Conservation (phyloP, 2,888 invertebrate genomes). For the Balanococcus diminutus region DNA sequence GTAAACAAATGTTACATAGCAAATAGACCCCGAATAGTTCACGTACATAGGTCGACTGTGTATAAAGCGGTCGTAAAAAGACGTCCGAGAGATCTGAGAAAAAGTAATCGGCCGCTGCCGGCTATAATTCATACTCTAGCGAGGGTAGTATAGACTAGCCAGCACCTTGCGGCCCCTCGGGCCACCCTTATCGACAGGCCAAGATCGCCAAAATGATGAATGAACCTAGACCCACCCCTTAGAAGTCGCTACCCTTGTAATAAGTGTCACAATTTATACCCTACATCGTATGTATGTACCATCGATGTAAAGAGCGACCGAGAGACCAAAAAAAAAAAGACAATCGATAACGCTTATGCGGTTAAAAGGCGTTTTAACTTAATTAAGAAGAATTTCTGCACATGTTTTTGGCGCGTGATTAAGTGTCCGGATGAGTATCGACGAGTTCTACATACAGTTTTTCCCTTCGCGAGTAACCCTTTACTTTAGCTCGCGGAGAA, state of each 20-base stretch:
- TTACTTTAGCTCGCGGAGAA: not conserved
- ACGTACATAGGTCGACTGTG: not conserved
- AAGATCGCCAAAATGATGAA: conserved; percentile 55
- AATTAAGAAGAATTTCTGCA: conserved; percentile 44
- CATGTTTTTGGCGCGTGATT: not conserved
- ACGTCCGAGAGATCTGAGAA: not conserved
- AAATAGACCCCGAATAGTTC: conserved; percentile 9
- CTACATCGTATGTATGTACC: conserved; percentile 41
- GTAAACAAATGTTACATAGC: conserved; percentile 48
- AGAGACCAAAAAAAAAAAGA: conserved; percentile 11
- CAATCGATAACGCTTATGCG: conserved; percentile 26
- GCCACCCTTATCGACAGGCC: conserved; percentile 56
- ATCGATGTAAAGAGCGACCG: not conserved
- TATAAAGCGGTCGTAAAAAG: conserved; percentile 26
- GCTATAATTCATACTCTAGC: conserved; percentile 54
- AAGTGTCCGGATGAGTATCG: not conserved
- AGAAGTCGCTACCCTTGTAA: conserved; percentile 54
- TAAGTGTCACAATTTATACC: conserved; percentile 54
- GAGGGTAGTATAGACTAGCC: conserved; percentile 54
- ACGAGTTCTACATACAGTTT: no score
- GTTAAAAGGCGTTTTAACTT: conserved; percentile 51
- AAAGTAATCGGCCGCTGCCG: conserved; percentile 51
- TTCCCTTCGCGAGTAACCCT: not conserved
- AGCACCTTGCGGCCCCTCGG: conserved; percentile 53
- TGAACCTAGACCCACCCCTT: conserved; percentile 48